Evolutionary conservation across 2,888 invertebrate species (phyloP).

Genomic region (Uropetala carovei): DNA sequence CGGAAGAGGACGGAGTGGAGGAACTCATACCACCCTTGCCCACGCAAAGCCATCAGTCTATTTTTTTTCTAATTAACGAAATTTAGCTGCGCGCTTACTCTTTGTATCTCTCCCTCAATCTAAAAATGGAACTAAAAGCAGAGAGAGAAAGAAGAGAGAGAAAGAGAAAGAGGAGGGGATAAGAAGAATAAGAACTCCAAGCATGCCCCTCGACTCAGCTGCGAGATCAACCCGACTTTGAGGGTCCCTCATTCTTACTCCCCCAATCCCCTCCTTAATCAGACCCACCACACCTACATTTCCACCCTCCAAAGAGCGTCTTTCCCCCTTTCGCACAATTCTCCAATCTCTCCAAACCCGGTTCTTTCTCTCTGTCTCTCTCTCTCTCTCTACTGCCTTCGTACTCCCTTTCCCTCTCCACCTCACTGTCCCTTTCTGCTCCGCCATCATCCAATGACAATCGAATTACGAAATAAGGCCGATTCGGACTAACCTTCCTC

Average conservation of each 20-base stretch:
- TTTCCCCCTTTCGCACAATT: background rate
- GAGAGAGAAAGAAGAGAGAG: background rate
- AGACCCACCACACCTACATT: background rate
- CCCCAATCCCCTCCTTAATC: background rate
- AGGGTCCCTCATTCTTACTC: background rate
- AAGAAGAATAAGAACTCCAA: too few species aligned
- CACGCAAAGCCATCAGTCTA: background rate
- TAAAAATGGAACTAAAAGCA: background rate
- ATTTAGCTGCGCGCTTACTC: background rate
- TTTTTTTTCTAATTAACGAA: conserved; percentile 32
- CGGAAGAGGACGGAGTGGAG: background rate
- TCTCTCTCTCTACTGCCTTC: background rate
- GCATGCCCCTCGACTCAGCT: too few species aligned
- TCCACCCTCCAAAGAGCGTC: background rate
- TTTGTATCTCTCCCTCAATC: background rate
- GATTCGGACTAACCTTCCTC: background rate
- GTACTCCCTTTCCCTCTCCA: background rate
- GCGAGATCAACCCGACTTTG: too few species aligned
- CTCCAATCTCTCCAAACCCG: background rate
- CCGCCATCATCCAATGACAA: conserved; percentile 26
- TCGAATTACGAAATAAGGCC: conserved; percentile 20
- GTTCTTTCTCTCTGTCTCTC: background rate
- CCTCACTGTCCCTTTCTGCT: background rate
- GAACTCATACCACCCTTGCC: background rate
- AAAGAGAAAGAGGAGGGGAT: background rate